Evolutionary conservation across 2,797 vertebrate genomes (phyloP), one percentile per base, ranked within the genome.

Genomic region (Mico argentatus): DNA sequence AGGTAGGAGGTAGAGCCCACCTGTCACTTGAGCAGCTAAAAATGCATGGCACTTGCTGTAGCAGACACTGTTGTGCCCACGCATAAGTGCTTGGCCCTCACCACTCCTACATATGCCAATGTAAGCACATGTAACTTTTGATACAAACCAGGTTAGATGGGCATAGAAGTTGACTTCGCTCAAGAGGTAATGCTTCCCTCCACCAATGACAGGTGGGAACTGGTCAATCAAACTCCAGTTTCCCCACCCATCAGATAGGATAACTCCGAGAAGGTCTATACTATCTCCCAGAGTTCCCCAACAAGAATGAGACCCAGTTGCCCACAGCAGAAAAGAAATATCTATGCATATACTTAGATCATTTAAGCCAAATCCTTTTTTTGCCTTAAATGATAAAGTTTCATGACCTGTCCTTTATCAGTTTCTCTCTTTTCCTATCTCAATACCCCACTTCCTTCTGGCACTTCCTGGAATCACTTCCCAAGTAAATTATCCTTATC

Each of bases 311-410:
- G 22, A 22, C 44, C 39, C 26, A 41, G 8, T 22, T 90, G 44
- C 76, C 76, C 70, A 77, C 27, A 76, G 50, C 61, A 46, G 90
- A 96, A 97, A 96, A 96, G 87, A 96, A 96, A 93, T 94, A 96
- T 90, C 94, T 95, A 19, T n/a, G 77, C 76, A 95, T 90, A 92
- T 52, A 95, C 79, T 95, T 95, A 92, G 91, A 97, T 97, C 91
- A 80, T 96, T 97, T 97, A 96, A 92, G 41, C 91, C 91, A 98
- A 97, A 96, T 96, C 94, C 75, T 85, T 98, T 97, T 94, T 96
- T 79, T 8, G 52, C 3, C 52, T 22, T 55, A 55, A 55, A 55
- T 22, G 52, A 22, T 55, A 55, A 55, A 55, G 64, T 44, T 90
- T 48, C 22, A 12, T n/a, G 46, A 8, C 2, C 36, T 48, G 33